phyloP scores from a whole-genome alignment of 2,113 vertebrate genomes.

The Strix uralensis region DNA sequence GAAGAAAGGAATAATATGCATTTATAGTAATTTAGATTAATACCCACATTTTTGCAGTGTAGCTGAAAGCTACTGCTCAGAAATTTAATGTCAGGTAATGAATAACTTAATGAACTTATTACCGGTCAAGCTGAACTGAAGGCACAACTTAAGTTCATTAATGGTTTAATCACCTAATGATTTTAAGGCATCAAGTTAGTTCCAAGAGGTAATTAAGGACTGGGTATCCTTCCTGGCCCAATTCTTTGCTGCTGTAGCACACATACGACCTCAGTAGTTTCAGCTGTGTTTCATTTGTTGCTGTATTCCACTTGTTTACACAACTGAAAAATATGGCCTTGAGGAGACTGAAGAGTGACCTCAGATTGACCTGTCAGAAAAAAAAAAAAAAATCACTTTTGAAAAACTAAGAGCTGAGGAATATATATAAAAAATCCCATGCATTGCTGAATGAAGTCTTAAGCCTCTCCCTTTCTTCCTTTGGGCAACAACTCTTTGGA shows the following conservation, averaged over 20 bases:
- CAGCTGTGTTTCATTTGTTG: background rate
- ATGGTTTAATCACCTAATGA: slow-evolving; percentile 32
- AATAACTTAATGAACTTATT: slow-evolving; percentile 38
- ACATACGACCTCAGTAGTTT: background rate
- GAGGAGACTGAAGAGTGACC: background rate
- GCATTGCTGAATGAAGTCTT: background rate
- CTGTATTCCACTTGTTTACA: background rate
- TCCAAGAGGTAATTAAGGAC: background rate
- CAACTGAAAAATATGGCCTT: background rate
- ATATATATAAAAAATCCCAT: background rate
- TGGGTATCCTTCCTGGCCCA: background rate
- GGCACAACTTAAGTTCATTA: slow-evolving; percentile 12
- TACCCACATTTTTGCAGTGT: background rate
- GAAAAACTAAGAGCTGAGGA: background rate
- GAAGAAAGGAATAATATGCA: background rate
- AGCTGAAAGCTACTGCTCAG: background rate
- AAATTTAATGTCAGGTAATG: background rate
- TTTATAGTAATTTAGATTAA: slow-evolving; percentile 28
- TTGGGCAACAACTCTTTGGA: background rate
- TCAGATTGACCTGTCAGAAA: background rate
- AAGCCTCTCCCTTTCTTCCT: background rate
- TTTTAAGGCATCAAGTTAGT: background rate
- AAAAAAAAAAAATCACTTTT: background rate
- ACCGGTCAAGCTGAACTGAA: background rate
- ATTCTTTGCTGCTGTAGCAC: background rate